These are phyloP conservation scores for Actinostola sp. DNA, from an alignment of 92 coral and sea anemone genomes.

Conservation along the genomic window DNA sequence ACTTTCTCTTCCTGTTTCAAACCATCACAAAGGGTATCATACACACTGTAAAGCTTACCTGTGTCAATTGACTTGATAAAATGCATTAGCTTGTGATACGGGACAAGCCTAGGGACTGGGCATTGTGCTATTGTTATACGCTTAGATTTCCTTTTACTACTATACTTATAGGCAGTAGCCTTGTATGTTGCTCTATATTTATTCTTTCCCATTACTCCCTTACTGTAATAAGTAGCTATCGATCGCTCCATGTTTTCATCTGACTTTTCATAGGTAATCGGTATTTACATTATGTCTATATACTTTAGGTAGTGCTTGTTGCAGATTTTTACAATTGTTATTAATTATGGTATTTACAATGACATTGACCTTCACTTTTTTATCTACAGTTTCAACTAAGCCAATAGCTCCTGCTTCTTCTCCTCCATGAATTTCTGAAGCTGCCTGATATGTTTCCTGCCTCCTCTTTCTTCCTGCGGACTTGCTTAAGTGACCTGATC, in stretches of 20 bases:
- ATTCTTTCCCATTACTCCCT: slow-evolving; percentile 45
- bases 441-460: slow-evolving; percentile 25
- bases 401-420: slow-evolving; percentile 45
- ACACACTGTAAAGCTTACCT: slow-evolving; percentile 61
- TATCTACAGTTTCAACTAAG: slow-evolving; percentile 26
- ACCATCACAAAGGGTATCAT: slow-evolving; percentile 60
- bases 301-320: not conserved
- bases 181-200: slow-evolving; percentile 18
- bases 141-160: not conserved
- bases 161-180: slow-evolving; percentile 18
- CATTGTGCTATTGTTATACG: slow-evolving; percentile 25
- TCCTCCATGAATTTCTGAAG: slow-evolving; percentile 48
- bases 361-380: not conserved
- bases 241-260: slow-evolving; percentile 23
- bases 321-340: not conserved
- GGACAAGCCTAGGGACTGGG: slow-evolving; percentile 43
- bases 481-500: no score
- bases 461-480: slow-evolving; percentile 1
- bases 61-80: slow-evolving; percentile 55
- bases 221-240: slow-evolving; percentile 33
- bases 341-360: not conserved
- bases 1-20: slow-evolving; percentile 47
- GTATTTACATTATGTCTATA: not conserved
- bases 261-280: slow-evolving; percentile 18
- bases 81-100: slow-evolving; percentile 54